Conservation (phyloP, 2,797 vertebrate genomes). For the Ctenopoma multispine region DNA sequence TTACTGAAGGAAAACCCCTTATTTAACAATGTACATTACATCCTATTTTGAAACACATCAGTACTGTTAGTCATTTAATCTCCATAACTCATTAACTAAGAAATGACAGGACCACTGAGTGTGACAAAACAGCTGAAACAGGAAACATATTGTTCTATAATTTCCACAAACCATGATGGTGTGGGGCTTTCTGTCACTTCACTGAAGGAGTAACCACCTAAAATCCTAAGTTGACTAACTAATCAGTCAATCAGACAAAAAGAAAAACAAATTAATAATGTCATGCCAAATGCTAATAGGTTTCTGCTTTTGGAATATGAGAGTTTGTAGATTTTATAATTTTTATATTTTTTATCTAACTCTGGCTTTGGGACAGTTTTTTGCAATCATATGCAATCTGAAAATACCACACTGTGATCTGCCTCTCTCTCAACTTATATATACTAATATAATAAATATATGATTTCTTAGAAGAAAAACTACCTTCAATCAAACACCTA, state of each 20-base stretch:
- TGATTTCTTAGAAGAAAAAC: too few species aligned
- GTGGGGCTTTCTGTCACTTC: neutral
- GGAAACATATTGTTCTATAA: neutral
- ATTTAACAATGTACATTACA: slow-evolving; percentile 18
- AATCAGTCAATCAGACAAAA: neutral
- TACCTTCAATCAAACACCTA: too few species aligned
- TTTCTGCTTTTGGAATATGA: neutral
- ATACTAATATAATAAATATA: too few species aligned
- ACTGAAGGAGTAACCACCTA: neutral
- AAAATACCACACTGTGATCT: too few species aligned
- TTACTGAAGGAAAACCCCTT: slow-evolving; percentile 22
- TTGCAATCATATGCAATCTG: neutral
- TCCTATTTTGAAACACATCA: slow-evolving; percentile 14
- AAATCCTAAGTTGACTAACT: neutral
- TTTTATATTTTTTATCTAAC: neutral
- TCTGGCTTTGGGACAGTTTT: neutral
- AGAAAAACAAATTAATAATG: neutral
- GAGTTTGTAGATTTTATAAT: neutral
- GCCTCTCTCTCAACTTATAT: too few species aligned
- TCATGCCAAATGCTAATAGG: neutral
- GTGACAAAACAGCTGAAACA: neutral
- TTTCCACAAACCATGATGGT: neutral
- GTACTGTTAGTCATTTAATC: slow-evolving; percentile 17
- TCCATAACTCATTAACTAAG: slow-evolving; percentile 14
- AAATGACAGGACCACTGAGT: neutral